Percentiles rank a stretch among this genome's conserved stretches.
Conservation (phyloP, 1,140 invertebrate genomes). For the Drosophila sulfurigaster region DNA sequence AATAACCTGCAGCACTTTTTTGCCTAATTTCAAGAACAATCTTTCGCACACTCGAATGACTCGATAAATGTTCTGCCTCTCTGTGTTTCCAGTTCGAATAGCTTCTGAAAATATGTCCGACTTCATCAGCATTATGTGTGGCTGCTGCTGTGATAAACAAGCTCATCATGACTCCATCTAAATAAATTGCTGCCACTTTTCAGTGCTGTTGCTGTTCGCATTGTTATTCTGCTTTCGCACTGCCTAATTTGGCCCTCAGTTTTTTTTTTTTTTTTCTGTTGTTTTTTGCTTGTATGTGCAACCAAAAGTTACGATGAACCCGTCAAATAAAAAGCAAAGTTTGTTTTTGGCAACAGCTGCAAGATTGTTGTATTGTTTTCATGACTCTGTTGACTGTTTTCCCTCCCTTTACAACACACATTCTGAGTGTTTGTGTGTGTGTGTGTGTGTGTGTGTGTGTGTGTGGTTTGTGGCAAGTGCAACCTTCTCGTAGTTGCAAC, state of each 20-base stretch:
- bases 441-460: neutral
- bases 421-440: neutral
- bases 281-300: slow-evolving; percentile 3
- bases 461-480: neutral
- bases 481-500: slow-evolving; percentile 26
- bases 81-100: neutral
- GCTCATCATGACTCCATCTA: neutral
- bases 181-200: neutral
- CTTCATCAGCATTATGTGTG: neutral
- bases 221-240: slow-evolving; percentile 9
- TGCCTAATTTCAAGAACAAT: neutral
- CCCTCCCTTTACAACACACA: no score
- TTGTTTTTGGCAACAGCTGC: slow-evolving; percentile 50
- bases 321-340: slow-evolving; percentile 49
- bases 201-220: neutral
- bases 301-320: slow-evolving; percentile 37
- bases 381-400: slow-evolving; percentile 2
- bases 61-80: neutral
- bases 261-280: neutral
- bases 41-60: neutral
- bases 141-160: slow-evolving; percentile 6
- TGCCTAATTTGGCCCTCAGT: slow-evolving; percentile 11
- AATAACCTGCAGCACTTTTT: neutral
- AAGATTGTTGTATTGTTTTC: slow-evolving; percentile 45
- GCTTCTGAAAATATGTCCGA: neutral